These are phyloP conservation scores for Gobius niger DNA, from an alignment of 2,113 vertebrate genomes.

Conservation along the genomic window DNA sequence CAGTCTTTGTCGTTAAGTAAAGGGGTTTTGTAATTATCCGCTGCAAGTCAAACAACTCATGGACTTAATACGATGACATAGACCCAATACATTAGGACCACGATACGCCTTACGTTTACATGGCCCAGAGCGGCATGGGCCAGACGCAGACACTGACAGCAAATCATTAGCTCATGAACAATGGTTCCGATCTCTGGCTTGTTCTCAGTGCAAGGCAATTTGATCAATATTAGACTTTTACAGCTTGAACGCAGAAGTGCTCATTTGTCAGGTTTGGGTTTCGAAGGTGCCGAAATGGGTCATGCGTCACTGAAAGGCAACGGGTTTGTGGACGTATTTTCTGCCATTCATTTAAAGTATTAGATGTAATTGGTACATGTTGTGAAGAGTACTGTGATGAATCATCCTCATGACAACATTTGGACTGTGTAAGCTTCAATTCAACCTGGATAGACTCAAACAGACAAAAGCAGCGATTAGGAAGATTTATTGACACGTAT, in stretches of 20 bases:
- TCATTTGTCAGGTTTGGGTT: conserved; percentile 6
- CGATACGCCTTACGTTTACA: conserved; percentile 11
- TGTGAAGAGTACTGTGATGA: neutral
- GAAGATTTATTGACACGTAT: too few species aligned
- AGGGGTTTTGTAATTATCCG: neutral
- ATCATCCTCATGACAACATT: neutral
- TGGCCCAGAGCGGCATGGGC: conserved; percentile 46
- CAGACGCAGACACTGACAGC: conserved; percentile 44
- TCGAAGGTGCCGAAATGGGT: neutral
- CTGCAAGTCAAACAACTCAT: neutral
- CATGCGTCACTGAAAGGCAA: neutral
- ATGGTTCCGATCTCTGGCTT: conserved; percentile 49
- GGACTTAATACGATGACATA: neutral
- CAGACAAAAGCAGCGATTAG: too few species aligned
- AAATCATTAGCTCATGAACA: conserved; percentile 65
- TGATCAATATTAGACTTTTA: conserved; percentile 46
- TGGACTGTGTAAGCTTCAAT: too few species aligned
- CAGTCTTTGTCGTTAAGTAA: neutral
- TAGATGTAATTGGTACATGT: neutral
- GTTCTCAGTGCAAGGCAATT: conserved; percentile 35
- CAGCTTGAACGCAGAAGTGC: conserved; percentile 38
- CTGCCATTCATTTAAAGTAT: neutral
- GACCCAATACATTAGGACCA: conserved; percentile 35
- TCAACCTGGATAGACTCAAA: too few species aligned
- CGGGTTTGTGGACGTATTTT: neutral